These are phyloP conservation scores for Athalia cordata DNA, from an alignment of 2,888 invertebrate genomes.

Conservation along the genomic window DNA sequence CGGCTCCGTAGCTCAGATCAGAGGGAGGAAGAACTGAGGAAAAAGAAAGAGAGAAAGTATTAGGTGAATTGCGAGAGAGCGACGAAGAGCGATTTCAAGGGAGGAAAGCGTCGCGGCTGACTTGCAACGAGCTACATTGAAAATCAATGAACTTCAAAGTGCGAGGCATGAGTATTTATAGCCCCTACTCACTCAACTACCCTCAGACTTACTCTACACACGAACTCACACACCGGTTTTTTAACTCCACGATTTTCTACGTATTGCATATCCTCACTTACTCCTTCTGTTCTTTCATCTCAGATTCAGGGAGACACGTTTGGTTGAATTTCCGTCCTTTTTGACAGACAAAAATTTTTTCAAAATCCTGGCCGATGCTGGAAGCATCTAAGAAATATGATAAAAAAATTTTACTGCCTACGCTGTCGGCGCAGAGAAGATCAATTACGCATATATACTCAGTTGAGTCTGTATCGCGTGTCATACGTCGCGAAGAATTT, in stretches of 20 bases:
- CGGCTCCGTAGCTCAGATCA: not conserved
- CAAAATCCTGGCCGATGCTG: no score
- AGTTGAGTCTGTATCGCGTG: no score
- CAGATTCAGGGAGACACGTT: no score
- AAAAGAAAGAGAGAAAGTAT: slow-evolving; percentile 3
- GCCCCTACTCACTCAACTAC: slow-evolving; percentile 32
- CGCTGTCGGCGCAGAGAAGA: no score
- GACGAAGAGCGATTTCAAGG: not conserved
- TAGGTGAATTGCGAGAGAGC: not conserved
- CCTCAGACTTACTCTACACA: not conserved
- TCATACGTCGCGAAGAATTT: not conserved
- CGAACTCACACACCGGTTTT: not conserved
- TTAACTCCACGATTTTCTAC: no score
- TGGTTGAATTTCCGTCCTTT: no score
- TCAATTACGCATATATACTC: no score
- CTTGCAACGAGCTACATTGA: slow-evolving; percentile 56
- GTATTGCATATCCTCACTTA: no score
- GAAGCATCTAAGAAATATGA: no score
- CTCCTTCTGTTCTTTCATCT: no score
- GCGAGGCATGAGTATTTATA: slow-evolving; percentile 57
- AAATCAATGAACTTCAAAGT: slow-evolving; percentile 63
- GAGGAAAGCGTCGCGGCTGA: slow-evolving; percentile 11
- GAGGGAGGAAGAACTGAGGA: not conserved
- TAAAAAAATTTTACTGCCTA: no score
- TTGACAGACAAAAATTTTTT: no score